A percentile compares a stretch with the other conserved stretches of the same genome.
phyloP scores from a whole-genome alignment of 2,888 invertebrate species.

The Monopis laevigella region DNA sequence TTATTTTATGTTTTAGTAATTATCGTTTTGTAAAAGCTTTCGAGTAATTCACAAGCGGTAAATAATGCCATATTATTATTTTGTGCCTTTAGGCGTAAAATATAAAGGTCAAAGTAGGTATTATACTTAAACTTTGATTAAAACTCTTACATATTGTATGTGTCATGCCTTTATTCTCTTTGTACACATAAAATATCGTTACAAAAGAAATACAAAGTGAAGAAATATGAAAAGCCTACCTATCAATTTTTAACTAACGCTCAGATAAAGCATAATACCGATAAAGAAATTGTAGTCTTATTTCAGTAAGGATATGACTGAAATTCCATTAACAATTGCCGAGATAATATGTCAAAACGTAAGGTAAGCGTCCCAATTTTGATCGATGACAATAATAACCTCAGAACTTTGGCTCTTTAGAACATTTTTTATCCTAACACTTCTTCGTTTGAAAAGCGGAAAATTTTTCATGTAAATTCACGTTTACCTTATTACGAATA shows the following conservation, averaged over 20 bases:
- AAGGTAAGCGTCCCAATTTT: constrained; percentile 26
- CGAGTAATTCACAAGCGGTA: too few species aligned
- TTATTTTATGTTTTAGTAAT: too few species aligned
- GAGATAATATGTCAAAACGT: too few species aligned
- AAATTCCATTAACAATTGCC: too few species aligned
- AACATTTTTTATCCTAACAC: constrained; percentile 51
- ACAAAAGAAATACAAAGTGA: background rate
- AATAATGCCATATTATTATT: too few species aligned
- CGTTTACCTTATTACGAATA: constrained; percentile 8
- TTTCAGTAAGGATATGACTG: background rate
- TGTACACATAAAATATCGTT: too few species aligned
- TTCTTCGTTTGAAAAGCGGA: constrained; percentile 30
- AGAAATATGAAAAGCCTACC: constrained; percentile 7
- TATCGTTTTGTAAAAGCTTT: too few species aligned
- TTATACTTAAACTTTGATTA: too few species aligned
- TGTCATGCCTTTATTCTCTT: too few species aligned
- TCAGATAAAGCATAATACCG: background rate
- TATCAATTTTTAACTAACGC: constrained; percentile 7
- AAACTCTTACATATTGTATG: too few species aligned
- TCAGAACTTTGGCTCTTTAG: constrained; percentile 31
- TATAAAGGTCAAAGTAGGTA: too few species aligned
- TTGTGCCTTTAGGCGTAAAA: too few species aligned
- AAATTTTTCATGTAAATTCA: constrained; percentile 44
- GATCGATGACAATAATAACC: constrained; percentile 45
- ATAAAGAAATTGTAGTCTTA: background rate